phyloP scores from a whole-genome alignment of 37 sponge, comb jelly and placozoan species.

The Chondrosia reniformis region DNA sequence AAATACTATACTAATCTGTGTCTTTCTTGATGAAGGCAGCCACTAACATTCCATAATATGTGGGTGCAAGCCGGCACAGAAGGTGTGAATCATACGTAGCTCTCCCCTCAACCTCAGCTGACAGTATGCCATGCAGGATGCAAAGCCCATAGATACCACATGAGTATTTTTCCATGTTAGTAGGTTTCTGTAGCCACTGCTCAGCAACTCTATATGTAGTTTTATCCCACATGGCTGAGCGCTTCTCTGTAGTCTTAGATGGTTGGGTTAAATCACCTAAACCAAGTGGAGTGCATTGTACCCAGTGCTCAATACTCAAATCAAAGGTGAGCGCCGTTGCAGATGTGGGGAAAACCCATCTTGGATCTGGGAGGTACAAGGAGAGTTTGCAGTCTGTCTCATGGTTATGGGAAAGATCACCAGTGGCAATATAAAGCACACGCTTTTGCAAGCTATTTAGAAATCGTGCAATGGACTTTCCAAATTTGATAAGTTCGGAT shows the following conservation, averaged over 20 bases:
- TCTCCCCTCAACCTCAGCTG: slow-evolving; percentile 3
- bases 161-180: slow-evolving; percentile 7
- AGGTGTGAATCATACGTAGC: slow-evolving; percentile 2
- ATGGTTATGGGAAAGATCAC: slow-evolving; percentile 50
- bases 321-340: slow-evolving; percentile 30
- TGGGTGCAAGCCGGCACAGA: slow-evolving; percentile 24
- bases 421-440: slow-evolving; percentile 40
- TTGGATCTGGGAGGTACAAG: slow-evolving; percentile 47
- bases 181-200: slow-evolving; percentile 40
- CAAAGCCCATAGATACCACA: neutral
- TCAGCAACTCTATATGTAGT: slow-evolving; percentile 6
- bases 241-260: neutral
- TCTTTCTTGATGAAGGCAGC: slow-evolving; percentile 15
- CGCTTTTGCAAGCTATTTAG: slow-evolving; percentile 14
- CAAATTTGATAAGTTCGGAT: slow-evolving; percentile 1
- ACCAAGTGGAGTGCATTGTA: slow-evolving; percentile 16
- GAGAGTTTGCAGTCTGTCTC: slow-evolving; percentile 24
- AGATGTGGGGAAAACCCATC: slow-evolving; percentile 27
- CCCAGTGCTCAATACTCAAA: slow-evolving; percentile 39
- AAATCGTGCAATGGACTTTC: slow-evolving; percentile 30
- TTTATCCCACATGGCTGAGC: neutral
- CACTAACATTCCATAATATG: slow-evolving; percentile 32
- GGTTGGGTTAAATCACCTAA: neutral
- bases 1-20: no score
- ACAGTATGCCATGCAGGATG: slow-evolving; percentile 7